phyloP scores from a whole-genome alignment of 2,113 vertebrate species.

The Tor tambroides region DNA sequence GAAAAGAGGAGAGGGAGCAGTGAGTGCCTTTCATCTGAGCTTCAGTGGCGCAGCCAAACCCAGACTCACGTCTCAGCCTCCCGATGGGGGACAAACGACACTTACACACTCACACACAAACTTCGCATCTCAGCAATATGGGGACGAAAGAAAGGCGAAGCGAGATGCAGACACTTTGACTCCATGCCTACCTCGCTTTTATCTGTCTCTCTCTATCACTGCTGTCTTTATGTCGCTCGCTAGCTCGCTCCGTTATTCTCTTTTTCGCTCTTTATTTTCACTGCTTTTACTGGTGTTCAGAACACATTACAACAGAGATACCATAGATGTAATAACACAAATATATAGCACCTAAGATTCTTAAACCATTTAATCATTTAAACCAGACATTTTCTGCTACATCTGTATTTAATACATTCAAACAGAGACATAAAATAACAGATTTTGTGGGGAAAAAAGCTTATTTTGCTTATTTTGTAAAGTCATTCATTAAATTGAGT shows the following conservation, averaged over 20 bases:
- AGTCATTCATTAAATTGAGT: too few species aligned
- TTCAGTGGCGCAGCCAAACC: conserved; percentile 46
- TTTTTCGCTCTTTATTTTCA: too few species aligned
- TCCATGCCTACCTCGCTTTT: conserved; percentile 19
- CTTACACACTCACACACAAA: conserved; percentile 19
- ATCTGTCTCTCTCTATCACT: not conserved
- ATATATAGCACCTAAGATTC: not conserved
- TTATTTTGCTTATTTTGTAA: too few species aligned
- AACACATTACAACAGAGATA: not conserved
- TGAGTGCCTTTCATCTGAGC: conserved; percentile 66
- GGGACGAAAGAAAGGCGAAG: conserved; percentile 57
- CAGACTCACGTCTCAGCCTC: conserved; percentile 50
- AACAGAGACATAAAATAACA: too few species aligned
- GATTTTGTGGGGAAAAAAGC: too few species aligned
- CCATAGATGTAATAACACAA: not conserved
- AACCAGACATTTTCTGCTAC: not conserved
- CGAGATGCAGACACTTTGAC: conserved; percentile 54
- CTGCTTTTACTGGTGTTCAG: not conserved
- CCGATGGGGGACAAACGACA: conserved; percentile 43
- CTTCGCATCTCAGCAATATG: conserved; percentile 39
- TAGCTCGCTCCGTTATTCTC: not conserved
- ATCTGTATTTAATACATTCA: too few species aligned
- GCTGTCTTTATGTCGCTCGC: not conserved
- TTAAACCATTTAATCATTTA: not conserved
- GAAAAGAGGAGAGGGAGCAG: conserved; percentile 61